Evolutionary conservation across 1,140 invertebrate species (phyloP).

Genomic region (Agrypnia vestita): DNA sequence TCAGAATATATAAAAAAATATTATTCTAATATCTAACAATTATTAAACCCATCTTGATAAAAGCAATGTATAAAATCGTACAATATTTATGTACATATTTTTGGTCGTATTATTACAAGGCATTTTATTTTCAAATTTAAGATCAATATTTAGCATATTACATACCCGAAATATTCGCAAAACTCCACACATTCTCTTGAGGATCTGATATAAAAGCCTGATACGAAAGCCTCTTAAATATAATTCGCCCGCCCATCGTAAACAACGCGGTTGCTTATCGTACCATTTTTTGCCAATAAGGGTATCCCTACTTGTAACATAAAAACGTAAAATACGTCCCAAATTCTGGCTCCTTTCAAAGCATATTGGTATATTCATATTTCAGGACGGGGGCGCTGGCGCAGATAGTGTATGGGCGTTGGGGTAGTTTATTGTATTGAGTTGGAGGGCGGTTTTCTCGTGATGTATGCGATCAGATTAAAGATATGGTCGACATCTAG

Average conservation of each 20-base stretch:
- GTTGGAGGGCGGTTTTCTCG: conserved; percentile 3
- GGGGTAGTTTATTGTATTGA: conserved; percentile 13
- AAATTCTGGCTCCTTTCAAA: conserved; percentile 19
- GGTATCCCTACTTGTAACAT: conserved; percentile 17
- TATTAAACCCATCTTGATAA: too few species aligned
- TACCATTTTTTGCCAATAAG: conserved; percentile 30
- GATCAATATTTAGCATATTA: conserved; percentile 19
- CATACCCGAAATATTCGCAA: not conserved
- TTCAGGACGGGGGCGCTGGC: conserved; percentile 7
- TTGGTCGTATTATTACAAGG: too few species aligned
- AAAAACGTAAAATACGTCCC: conserved; percentile 22
- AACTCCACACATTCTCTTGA: conserved; percentile 15
- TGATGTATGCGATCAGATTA: conserved; percentile 32
- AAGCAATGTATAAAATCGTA: too few species aligned
- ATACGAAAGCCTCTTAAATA: conserved; percentile 36
- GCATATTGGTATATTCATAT: conserved; percentile 29
- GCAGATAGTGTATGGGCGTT: not conserved
- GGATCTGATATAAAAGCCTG: conserved; percentile 26
- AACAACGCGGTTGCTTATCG: conserved; percentile 32
- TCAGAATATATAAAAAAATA: too few species aligned
- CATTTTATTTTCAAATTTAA: not conserved
- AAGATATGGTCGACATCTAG: conserved; percentile 28
- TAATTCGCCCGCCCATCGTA: conserved; percentile 18
- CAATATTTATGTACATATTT: too few species aligned
- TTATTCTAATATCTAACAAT: too few species aligned